Evolutionary conservation across 2,797 vertebrate species (phyloP).

Genomic region (Cossypha niveicapilla): DNA sequence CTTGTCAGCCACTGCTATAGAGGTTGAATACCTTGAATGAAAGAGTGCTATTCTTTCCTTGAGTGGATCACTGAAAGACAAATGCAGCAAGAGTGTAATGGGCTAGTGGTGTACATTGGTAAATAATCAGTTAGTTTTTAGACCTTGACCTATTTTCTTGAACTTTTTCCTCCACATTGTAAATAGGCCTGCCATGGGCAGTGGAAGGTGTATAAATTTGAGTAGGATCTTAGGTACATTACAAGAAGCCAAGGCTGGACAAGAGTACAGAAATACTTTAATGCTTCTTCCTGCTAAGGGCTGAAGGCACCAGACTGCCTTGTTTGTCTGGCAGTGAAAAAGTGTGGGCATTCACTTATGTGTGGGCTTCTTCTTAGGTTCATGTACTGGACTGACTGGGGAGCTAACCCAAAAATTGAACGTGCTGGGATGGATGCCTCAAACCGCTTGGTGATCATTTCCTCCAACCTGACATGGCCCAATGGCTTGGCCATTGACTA

Average conservation of each 20-base stretch:
- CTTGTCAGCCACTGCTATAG: neutral
- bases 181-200: neutral
- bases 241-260: neutral
- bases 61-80: neutral
- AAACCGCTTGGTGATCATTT: conserved; percentile 90
- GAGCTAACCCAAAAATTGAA: conserved; percentile 96
- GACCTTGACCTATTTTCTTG: neutral
- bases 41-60: neutral
- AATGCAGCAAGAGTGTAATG: neutral
- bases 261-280: neutral
- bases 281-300: neutral
- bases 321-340: neutral
- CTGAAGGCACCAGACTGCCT: neutral
- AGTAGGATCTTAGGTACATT: neutral
- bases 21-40: neutral
- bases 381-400: conserved; percentile 99
- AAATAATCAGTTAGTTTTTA: neutral
- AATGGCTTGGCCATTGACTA: conserved; percentile 97
- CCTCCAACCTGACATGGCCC: conserved; percentile 95
- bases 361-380: conserved; percentile 74
- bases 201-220: neutral
- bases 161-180: neutral
- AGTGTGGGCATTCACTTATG: neutral
- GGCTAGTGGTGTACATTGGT: neutral
- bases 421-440: conserved; percentile 96